These are phyloP conservation scores for Sphecodes monilicornis DNA, from an alignment of 2,888 invertebrate species.

Conservation along the genomic window DNA sequence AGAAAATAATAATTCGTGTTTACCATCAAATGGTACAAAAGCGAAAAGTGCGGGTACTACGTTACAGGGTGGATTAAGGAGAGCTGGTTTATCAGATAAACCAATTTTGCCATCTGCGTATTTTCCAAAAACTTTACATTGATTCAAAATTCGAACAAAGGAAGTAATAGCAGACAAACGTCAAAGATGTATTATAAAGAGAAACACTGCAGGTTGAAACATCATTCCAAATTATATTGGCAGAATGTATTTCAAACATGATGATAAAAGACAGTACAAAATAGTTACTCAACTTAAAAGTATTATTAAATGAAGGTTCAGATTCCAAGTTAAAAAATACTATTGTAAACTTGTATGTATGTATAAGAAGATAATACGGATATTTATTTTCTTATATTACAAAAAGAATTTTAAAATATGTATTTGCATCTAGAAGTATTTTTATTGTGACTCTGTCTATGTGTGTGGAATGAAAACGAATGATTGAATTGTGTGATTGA, in stretches of 20 bases:
- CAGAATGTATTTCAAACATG: slow-evolving; percentile 51
- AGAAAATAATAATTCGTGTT: slow-evolving; percentile 79
- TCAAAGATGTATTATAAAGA: slow-evolving; percentile 29
- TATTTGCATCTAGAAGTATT: background rate
- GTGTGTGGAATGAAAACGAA: slow-evolving; percentile 1
- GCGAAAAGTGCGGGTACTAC: slow-evolving; percentile 75
- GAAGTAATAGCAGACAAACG: slow-evolving; percentile 41
- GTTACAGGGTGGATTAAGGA: slow-evolving; percentile 80
- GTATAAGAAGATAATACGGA: slow-evolving; percentile 10
- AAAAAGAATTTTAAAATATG: slow-evolving; percentile 6
- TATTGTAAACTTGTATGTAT: slow-evolving; percentile 35
- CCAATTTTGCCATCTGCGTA: slow-evolving; percentile 82
- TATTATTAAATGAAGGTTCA: slow-evolving; percentile 59
- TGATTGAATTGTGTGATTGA: slow-evolving; percentile 4
- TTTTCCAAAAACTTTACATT: slow-evolving; percentile 81
- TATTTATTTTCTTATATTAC: slow-evolving; percentile 17
- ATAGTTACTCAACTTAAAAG: slow-evolving; percentile 55
- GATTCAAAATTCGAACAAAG: slow-evolving; percentile 45
- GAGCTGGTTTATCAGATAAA: slow-evolving; percentile 78
- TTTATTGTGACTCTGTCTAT: background rate
- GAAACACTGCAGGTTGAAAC: background rate
- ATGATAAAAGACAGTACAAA: slow-evolving; percentile 65
- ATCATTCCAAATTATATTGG: slow-evolving; percentile 6
- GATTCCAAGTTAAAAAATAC: slow-evolving; percentile 30
- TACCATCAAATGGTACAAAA: slow-evolving; percentile 76